Evolutionary conservation across 2,888 invertebrate species (phyloP).

Genomic region (Baccha elongata): DNA sequence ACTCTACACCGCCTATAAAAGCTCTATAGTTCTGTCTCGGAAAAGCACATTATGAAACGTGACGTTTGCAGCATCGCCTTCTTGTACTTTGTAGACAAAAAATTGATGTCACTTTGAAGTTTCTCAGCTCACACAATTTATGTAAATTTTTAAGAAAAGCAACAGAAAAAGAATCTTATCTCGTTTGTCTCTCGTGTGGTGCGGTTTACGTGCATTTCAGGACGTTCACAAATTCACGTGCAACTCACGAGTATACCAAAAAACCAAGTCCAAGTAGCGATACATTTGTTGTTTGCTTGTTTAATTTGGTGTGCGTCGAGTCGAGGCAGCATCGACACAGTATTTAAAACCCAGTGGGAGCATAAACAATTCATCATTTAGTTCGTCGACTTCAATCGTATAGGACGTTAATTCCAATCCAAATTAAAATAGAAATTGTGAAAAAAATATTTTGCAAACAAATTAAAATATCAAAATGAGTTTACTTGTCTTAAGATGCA

Average conservation of each 20-base stretch:
- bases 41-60: slow-evolving; percentile 57
- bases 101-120: slow-evolving; percentile 33
- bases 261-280: neutral
- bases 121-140: slow-evolving; percentile 5
- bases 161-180: too few species aligned
- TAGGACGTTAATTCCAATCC: neutral
- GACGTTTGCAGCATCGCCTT: slow-evolving; percentile 60
- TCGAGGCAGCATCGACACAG: neutral
- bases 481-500: slow-evolving; percentile 49
- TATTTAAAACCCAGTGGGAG: slow-evolving; percentile 59
- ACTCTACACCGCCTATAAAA: slow-evolving; percentile 7
- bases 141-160: slow-evolving; percentile 1
- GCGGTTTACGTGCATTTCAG: slow-evolving; percentile 56
- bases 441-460: slow-evolving; percentile 5
- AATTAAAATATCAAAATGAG: slow-evolving; percentile 40
- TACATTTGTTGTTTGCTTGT: neutral
- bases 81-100: too few species aligned
- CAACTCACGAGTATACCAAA: neutral
- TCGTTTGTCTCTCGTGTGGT: neutral
- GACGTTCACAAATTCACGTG: slow-evolving; percentile 54
- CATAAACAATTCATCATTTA: slow-evolving; percentile 67
- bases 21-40: neutral
- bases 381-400: slow-evolving; percentile 17
- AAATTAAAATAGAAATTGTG: neutral
- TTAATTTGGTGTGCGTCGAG: neutral